A percentile compares a stretch with the other conserved stretches of the same genome.
phyloP scores from a whole-genome alignment of 2,113 vertebrate genomes.

The Pardalotus punctatus region DNA sequence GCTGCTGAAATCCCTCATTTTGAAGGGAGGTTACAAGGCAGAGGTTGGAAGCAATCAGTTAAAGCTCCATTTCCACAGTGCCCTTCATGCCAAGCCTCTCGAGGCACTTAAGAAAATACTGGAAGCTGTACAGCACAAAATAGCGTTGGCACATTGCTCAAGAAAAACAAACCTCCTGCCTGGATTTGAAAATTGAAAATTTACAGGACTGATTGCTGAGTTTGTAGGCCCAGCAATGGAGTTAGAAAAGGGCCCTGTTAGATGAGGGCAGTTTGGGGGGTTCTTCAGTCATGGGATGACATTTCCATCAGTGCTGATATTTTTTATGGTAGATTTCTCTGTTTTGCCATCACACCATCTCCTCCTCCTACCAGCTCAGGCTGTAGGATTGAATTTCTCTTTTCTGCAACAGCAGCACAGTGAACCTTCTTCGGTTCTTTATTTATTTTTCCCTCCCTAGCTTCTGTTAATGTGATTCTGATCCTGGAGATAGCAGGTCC shows the following conservation, averaged over 20 bases:
- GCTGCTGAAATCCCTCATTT: not conserved
- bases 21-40: not conserved
- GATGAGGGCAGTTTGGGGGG: not conserved
- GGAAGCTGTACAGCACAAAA: conserved; percentile 38
- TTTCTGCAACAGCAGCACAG: not conserved
- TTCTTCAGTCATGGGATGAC: not conserved
- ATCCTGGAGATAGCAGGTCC: not conserved
- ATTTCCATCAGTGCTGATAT: not conserved
- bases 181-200: conserved; percentile 3
- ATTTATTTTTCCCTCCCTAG: not conserved
- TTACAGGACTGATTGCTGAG: not conserved
- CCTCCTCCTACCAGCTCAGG: not conserved
- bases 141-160: not conserved
- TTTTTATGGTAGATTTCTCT: not conserved
- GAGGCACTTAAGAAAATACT: conserved; percentile 49
- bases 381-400: not conserved
- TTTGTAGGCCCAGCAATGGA: not conserved
- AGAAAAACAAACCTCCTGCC: conserved; percentile 40
- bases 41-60: conserved; percentile 8
- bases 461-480: not conserved
- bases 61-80: not conserved
- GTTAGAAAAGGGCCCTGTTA: not conserved
- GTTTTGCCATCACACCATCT: not conserved
- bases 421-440: not conserved
- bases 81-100: conserved; percentile 44